These are phyloP conservation scores for Diplolepis rosae DNA, from an alignment of 2,888 invertebrate species.

Conservation along the genomic window DNA sequence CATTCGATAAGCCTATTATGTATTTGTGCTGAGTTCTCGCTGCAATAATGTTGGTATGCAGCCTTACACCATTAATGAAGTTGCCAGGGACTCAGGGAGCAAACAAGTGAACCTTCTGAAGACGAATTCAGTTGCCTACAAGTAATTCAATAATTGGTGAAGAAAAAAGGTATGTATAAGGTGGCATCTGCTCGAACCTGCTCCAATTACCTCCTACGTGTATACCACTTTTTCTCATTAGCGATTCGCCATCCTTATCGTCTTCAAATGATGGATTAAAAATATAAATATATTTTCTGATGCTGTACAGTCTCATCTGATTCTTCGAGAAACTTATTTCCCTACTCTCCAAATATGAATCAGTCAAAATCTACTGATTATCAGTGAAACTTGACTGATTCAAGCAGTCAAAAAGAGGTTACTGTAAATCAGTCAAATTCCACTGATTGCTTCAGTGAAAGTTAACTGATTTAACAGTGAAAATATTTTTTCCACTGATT, in stretches of 20 bases:
- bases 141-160: not conserved
- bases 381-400: no score
- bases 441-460: no score
- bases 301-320: not conserved
- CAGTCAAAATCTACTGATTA: not conserved
- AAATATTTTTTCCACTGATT: no score
- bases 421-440: no score
- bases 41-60: not conserved
- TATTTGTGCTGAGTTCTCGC: not conserved
- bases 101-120: not conserved
- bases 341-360: no score
- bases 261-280: not conserved
- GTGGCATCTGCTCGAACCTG: not conserved
- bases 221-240: not conserved
- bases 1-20: not conserved
- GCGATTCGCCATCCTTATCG: not conserved
- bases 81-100: not conserved
- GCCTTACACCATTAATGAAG: not conserved
- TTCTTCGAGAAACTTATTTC: not conserved
- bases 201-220: not conserved
- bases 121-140: not conserved
- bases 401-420: no score
- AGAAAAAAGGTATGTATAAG: slow-evolving; percentile 1
- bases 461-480: no score
- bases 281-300: not conserved